Base-by-base conservation (phyloP, 2,113 vertebrate species). In the Sinocyclocheilus rhinocerous region DNA sequence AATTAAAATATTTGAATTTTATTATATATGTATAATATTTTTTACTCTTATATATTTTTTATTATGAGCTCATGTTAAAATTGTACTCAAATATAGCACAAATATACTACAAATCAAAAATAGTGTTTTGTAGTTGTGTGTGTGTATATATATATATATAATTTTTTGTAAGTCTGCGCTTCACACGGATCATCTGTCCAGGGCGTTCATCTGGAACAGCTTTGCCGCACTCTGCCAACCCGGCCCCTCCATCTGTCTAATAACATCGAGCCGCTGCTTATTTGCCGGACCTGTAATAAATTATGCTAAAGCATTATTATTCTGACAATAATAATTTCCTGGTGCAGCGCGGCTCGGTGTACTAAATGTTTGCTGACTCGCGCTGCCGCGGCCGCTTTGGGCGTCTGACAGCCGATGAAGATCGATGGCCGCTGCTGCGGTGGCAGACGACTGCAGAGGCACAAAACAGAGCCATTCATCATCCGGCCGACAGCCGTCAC, bases 381-480 rank as follows among this genome's bases (percentile, higher is more conserved):
- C 96, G 97, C 97, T 99, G 98, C 99, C 98, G 98, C 96, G 96
- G 97, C 96, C 87, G 96, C 96, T 98, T 97, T 97, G 97, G 96
- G 95, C 94, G 42, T 95, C 97, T 99, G 98, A 99, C 98, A 98
- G 96, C 96, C 96, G 97, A 99, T 97, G 97, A 99, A 99, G 98
- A 99, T 99, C 96, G 98, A 45, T 45, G 98, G 97, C 97, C 97
- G 91, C 95, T 96, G 97, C 96, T 93, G 94, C 92, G 96, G 95
- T 6, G 39, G 36, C 36, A 36, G 36, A 36, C 36, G 36, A 36
- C 36, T 36, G 36, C 36, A 36, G 36, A 96, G 96, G 96, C 97
- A 97, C 97, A 99, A 97, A 98, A 98, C 98, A 96, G 97, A 99
- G 97, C 97, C 97, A 99, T 99, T 99, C 98, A 99, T 99, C 98